A percentile compares a stretch with the other conserved stretches of the same genome.
These are phyloP conservation scores for Temnothorax longispinosus DNA, from an alignment of 1,140 invertebrate species.

Conservation along the genomic window DNA sequence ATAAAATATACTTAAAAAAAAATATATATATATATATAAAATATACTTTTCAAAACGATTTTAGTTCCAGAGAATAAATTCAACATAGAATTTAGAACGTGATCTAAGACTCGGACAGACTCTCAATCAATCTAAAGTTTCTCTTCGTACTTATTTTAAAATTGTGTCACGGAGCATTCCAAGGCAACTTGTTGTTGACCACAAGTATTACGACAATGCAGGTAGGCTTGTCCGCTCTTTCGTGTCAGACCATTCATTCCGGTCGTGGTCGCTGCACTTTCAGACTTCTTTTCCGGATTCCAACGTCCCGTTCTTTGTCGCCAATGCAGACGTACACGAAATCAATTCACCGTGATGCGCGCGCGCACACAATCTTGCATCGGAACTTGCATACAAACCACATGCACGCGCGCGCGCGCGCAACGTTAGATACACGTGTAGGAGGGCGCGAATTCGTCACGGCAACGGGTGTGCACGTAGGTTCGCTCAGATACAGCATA, in stretches of 20 bases:
- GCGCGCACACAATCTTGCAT: neutral
- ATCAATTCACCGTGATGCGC: constrained; percentile 35
- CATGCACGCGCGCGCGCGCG: neutral
- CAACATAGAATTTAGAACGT: neutral
- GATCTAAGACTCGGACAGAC: neutral
- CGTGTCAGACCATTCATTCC: neutral
- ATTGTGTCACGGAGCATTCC: constrained; percentile 18
- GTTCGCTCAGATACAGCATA: constrained; percentile 25
- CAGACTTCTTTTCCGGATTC: constrained; percentile 15
- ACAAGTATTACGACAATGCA: neutral
- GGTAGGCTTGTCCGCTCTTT: constrained; percentile 7
- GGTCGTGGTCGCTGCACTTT: neutral
- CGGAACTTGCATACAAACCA: neutral
- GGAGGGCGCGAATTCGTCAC: constrained; percentile 52
- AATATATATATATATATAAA: too few species aligned
- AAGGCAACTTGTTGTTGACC: neutral
- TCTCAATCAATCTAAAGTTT: neutral
- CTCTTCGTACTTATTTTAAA: constrained; percentile 6
- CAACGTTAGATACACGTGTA: neutral
- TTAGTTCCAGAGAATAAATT: neutral
- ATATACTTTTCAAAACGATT: neutral
- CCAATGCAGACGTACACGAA: neutral
- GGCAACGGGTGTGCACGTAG: constrained; percentile 39
- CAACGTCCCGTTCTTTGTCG: constrained; percentile 3
- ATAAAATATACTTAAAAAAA: too few species aligned